Conservation (phyloP, 1,140 invertebrate genomes). For the Asbolus verrucosus region DNA sequence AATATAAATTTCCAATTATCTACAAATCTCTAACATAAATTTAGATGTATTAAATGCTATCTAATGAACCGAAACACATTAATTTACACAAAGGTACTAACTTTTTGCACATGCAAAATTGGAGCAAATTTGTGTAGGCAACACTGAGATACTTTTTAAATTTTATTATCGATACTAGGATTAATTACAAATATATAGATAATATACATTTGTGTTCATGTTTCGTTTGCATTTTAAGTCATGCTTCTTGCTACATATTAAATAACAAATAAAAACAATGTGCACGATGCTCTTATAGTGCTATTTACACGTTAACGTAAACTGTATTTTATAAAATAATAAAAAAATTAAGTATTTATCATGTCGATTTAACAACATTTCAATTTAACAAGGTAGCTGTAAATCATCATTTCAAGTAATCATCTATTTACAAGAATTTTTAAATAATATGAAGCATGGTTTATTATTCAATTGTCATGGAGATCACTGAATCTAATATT, state of each 20-base stretch:
- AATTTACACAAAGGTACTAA: slow-evolving; percentile 57
- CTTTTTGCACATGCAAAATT: slow-evolving; percentile 55
- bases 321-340: slow-evolving; percentile 43
- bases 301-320: slow-evolving; percentile 42
- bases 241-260: slow-evolving; percentile 57
- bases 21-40: slow-evolving; percentile 60
- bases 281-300: slow-evolving; percentile 44
- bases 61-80: slow-evolving; percentile 56
- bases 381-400: slow-evolving; percentile 36
- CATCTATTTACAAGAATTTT: slow-evolving; percentile 40
- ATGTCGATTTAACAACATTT: slow-evolving; percentile 42
- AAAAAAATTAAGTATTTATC: slow-evolving; percentile 49
- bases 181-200: slow-evolving; percentile 60
- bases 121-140: slow-evolving; percentile 56
- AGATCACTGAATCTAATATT: slow-evolving; percentile 55
- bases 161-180: slow-evolving; percentile 48
- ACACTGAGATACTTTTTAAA: slow-evolving; percentile 55
- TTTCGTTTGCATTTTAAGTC: slow-evolving; percentile 39
- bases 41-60: slow-evolving; percentile 57
- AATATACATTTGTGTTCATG: slow-evolving; percentile 53
- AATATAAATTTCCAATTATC: slow-evolving; percentile 56
- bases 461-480: slow-evolving; percentile 54
- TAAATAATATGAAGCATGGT: slow-evolving; percentile 35
- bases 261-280: slow-evolving; percentile 60
- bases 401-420: slow-evolving; percentile 12